These are phyloP conservation scores for Metaphire vulgaris DNA, from an alignment of 1,140 invertebrate genomes.

Conservation along the genomic window DNA sequence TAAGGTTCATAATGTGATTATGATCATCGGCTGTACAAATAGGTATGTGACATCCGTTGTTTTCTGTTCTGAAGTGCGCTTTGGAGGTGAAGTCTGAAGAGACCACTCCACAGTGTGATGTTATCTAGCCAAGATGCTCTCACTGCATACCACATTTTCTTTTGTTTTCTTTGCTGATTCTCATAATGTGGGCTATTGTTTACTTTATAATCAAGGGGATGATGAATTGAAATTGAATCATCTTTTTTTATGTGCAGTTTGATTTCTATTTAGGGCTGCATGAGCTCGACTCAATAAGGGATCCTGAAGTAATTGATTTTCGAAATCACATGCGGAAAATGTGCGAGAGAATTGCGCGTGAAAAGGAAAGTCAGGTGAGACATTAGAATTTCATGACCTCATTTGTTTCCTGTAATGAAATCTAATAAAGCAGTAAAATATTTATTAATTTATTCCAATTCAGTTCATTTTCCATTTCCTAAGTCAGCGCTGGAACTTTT, in stretches of 20 bases:
- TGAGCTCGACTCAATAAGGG: slow-evolving; percentile 72
- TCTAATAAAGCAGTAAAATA: not conserved
- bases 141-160: too few relatives aligned
- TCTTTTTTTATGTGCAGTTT: not conserved
- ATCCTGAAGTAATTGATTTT: slow-evolving; percentile 82
- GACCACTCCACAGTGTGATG: too few relatives aligned
- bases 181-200: too few relatives aligned
- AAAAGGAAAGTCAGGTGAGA: slow-evolving; percentile 51
- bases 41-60: too few relatives aligned
- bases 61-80: too few relatives aligned
- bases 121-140: too few relatives aligned
- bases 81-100: too few relatives aligned
- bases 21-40: too few relatives aligned
- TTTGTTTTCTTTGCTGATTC: too few relatives aligned
- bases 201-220: too few relatives aligned
- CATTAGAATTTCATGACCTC: not conserved
- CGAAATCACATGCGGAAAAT: slow-evolving; percentile 70
- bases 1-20: too few relatives aligned
- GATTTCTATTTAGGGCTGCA: slow-evolving; percentile 59
- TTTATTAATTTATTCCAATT: not conserved
- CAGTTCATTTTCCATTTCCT: not conserved
- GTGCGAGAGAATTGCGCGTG: slow-evolving; percentile 67
- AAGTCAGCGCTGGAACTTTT: not conserved
- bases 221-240: slow-evolving; percentile 4
- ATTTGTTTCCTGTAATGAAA: not conserved